Conservation (phyloP, 2,113 vertebrate species). For the Gymnogyps californianus region DNA sequence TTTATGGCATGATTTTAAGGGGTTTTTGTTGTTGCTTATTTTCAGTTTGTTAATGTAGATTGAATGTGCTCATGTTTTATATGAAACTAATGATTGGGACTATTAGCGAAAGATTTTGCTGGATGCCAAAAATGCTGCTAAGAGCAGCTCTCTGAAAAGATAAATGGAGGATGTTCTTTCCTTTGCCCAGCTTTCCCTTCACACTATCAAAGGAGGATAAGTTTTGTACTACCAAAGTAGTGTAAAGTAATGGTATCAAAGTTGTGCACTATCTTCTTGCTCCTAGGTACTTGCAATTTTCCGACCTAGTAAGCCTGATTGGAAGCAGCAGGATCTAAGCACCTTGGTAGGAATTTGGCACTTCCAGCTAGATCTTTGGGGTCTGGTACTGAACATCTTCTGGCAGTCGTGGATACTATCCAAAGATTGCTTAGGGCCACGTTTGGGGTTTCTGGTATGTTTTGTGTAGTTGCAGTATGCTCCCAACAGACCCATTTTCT, state of each 20-base stretch:
- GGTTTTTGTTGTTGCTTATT: not conserved
- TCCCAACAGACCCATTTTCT: not conserved
- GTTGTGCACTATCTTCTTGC: not conserved
- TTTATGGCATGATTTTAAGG: not conserved
- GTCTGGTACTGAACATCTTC: not conserved
- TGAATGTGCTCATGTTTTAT: not conserved
- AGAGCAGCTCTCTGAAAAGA: not conserved
- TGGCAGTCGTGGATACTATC: not conserved
- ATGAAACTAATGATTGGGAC: not conserved
- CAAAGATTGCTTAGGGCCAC: not conserved
- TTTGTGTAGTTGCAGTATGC: not conserved
- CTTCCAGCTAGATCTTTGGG: not conserved
- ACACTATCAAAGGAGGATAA: not conserved
- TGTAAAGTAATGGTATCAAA: not conserved
- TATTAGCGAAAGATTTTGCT: not conserved
- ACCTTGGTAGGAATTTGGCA: not conserved
- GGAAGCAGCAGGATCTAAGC: not conserved
- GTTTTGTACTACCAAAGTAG: not conserved
- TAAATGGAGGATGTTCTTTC: not conserved
- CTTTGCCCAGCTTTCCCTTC: not conserved
- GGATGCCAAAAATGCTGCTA: not conserved
- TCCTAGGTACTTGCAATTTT: not conserved
- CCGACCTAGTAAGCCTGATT: not conserved
- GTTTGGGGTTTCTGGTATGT: not conserved
- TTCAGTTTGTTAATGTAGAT: not conserved